Base-by-base conservation (phyloP, 2,888 invertebrate genomes). In the Drosophila peninsularis region DNA sequence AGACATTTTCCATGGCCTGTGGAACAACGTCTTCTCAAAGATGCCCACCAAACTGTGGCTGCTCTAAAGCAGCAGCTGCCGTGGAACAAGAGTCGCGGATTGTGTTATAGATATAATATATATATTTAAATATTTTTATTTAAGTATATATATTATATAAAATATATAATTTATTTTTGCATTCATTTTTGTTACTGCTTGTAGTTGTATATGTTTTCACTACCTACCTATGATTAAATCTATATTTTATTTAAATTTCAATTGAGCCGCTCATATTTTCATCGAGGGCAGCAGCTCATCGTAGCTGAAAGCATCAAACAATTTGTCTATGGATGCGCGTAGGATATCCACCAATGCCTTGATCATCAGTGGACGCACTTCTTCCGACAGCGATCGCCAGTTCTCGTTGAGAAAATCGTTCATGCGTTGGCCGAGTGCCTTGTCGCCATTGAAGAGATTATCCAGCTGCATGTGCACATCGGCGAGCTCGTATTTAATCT, bases 321-420 rank as follows among this genome's bases (percentile, higher is more conserved):
- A 93, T 82, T 94, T 94, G 80, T 94, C 94, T 3, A 94, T 93
- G 45, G 95, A 94, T 19, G 93, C 93, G 77, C 94, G 94, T 71
- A 95, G 93, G 11, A 95, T 92, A 11, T 93, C 92, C 0, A 94
- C 93, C 49, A 95, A 93, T 0, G 94, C 94, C 60, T 94, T 94
- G 88, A 96, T 95, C 87, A 97, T 92, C 0, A 95, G 94, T 0
- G 94, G 95, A 81, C 95, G 95, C 5, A 97, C 93, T 83, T 96
- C 96, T 32, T 94, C 94, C 0, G 95, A 94, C 1, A 97, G 93
- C 34, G 93, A 94, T 80, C 94, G 94, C 96, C 96, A 96, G 90
- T 96, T 96, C 50, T 96, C 95, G 86, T 96, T 96, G 24, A 97
- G 91, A 89, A 96, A 96, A 34, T 94, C 91, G 90, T 96, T 96